Evolutionary conservation across 2,113 vertebrate species (phyloP).

Genomic region (Zingel zingel): DNA sequence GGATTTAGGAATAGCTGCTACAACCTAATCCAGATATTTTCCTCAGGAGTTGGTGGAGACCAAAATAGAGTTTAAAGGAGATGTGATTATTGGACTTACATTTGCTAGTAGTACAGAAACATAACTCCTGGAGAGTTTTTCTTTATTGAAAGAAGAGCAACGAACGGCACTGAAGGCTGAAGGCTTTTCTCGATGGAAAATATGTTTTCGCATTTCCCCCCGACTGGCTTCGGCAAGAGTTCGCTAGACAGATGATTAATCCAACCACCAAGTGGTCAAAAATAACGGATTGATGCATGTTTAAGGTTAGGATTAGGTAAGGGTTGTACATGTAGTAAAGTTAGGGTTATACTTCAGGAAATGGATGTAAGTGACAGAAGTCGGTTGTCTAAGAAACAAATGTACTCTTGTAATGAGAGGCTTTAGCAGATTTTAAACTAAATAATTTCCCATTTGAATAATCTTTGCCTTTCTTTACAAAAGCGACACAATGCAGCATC

Average conservation of each 20-base stretch:
- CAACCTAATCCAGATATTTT: background rate
- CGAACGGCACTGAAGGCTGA: too few species aligned
- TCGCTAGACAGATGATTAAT: too few species aligned
- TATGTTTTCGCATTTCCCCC: too few species aligned
- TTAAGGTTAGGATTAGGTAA: background rate
- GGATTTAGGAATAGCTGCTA: background rate
- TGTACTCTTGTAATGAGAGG: background rate
- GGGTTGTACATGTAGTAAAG: background rate
- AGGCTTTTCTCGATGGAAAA: too few species aligned
- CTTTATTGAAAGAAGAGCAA: too few species aligned
- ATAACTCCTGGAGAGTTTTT: background rate
- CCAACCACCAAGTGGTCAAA: background rate
- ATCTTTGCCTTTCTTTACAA: background rate
- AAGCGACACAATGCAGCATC: conserved; percentile 7
- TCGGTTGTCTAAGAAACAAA: background rate
- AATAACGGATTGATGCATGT: background rate
- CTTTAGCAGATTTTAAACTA: background rate
- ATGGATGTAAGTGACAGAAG: background rate
- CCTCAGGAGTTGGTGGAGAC: background rate
- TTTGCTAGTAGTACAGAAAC: background rate
- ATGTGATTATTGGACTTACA: background rate
- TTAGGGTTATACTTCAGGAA: background rate
- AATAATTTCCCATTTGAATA: conserved; percentile 12
- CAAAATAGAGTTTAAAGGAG: background rate
- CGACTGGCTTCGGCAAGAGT: too few species aligned